Percentiles rank a stretch among this genome's conserved stretches.
Conservation (phyloP, 2,888 invertebrate genomes). For the Hirudinaria manillensis region DNA sequence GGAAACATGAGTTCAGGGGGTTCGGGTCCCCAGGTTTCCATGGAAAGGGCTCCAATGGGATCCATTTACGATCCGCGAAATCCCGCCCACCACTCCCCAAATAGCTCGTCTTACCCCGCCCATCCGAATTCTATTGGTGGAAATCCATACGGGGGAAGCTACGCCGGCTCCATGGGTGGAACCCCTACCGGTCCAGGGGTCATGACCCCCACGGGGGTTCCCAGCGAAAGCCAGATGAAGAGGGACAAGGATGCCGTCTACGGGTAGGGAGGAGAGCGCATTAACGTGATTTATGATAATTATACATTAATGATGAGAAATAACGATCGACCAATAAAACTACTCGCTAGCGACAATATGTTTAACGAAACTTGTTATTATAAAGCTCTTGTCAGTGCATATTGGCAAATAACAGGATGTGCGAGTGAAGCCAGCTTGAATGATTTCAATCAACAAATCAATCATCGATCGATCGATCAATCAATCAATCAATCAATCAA, state of each 20-base stretch:
- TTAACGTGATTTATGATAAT: background rate
- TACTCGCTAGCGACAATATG: background rate
- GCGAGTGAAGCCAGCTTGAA: no score
- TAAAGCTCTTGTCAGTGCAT: no score
- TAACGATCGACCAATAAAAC: background rate
- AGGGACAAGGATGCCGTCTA: conserved; percentile 35
- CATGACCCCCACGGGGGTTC: conserved; percentile 15
- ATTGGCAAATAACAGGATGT: no score
- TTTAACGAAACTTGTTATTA: no score
- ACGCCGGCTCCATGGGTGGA: conserved; percentile 25
- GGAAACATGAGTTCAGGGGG: conserved; percentile 12
- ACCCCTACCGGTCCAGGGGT: conserved; percentile 17
- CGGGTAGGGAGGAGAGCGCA: conserved; percentile 17
- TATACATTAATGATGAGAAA: no score
- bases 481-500: background rate
- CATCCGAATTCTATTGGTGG: background rate
- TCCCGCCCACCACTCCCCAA: conserved; percentile 17
- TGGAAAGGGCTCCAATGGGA: background rate
- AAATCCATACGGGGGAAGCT: conserved; percentile 25
- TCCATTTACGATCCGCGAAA: conserved; percentile 10
- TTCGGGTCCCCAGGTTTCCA: background rate
- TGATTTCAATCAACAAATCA: no score
- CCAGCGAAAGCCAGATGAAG: conserved; percentile 34
- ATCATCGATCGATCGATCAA: no score
- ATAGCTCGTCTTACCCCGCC: conserved; percentile 9